These are phyloP conservation scores for Arizona elegans DNA, from an alignment of 2,113 vertebrate genomes.

Conservation along the genomic window DNA sequence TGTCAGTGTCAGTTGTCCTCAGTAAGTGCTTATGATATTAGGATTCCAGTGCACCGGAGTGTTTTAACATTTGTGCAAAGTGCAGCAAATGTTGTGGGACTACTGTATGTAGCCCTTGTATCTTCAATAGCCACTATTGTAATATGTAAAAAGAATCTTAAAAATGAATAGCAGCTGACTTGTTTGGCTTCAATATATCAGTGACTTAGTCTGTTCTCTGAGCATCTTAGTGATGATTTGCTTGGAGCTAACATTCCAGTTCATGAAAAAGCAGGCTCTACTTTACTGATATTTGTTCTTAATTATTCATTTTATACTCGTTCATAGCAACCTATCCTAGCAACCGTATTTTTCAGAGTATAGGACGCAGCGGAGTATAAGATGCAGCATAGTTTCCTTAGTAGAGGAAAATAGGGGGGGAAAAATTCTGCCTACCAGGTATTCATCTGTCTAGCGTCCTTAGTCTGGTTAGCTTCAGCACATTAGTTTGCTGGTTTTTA, in stretches of 20 bases:
- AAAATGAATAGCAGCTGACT: conserved; percentile 45
- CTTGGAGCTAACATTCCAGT: not conserved
- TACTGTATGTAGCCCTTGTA: not conserved
- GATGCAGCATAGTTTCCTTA: no score
- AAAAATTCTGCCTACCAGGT: no score
- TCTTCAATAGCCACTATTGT: conserved; percentile 6
- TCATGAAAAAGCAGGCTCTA: not conserved
- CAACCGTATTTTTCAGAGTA: no score
- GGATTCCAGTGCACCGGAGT: not conserved
- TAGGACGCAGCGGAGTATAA: no score
- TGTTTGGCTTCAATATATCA: conserved; percentile 1
- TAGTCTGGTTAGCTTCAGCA: no score
- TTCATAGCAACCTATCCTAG: not conserved
- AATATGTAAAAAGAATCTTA: not conserved
- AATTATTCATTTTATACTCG: not conserved
- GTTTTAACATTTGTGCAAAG: conserved; percentile 23
- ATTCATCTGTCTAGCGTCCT: no score
- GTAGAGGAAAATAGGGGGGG: no score
- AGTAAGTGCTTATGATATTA: not conserved
- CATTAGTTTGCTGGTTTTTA: no score
- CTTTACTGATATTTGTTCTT: not conserved
- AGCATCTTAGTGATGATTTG: not conserved
- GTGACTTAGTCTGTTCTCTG: not conserved
- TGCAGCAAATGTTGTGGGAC: conserved; percentile 34
- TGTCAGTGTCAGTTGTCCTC: not conserved